Conservation (phyloP, 1,140 invertebrate genomes). For the Eupristina koningsbergeri region DNA sequence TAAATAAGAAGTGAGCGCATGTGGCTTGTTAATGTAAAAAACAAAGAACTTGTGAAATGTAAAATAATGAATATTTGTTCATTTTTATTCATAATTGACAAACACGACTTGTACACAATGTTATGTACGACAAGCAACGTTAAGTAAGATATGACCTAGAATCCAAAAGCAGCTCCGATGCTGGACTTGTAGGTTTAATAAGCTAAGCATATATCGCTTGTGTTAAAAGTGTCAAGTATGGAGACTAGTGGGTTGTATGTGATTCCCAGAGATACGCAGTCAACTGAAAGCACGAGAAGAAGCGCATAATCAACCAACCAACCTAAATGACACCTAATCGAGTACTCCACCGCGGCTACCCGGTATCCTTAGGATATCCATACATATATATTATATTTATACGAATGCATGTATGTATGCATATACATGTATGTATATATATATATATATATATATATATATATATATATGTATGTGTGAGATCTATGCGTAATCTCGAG, state of each 20-base stretch:
- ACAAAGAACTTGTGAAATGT: not conserved
- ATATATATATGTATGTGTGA: too few species aligned
- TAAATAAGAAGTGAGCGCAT: not conserved
- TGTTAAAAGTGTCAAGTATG: not conserved
- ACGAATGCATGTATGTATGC: too few species aligned
- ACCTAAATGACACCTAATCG: too few species aligned
- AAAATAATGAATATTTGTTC: not conserved
- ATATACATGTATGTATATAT: too few species aligned
- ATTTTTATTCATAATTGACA: slow-evolving; percentile 4
- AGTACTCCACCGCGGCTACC: too few species aligned
- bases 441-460: too few species aligned
- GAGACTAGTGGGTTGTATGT: not conserved
- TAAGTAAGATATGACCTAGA: not conserved
- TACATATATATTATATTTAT: too few species aligned
- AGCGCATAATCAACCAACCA: not conserved
- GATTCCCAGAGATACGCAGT: not conserved
- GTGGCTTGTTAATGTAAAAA: not conserved
- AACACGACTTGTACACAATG: not conserved
- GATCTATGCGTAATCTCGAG: too few species aligned
- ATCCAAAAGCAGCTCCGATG: not conserved
- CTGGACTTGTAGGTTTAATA: not conserved
- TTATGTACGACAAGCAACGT: not conserved
- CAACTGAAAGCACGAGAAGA: not conserved
- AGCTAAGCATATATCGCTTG: not conserved
- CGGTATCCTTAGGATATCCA: too few species aligned